phyloP scores from a whole-genome alignment of 2,113 vertebrate species.

The Helogale parvula region DNA sequence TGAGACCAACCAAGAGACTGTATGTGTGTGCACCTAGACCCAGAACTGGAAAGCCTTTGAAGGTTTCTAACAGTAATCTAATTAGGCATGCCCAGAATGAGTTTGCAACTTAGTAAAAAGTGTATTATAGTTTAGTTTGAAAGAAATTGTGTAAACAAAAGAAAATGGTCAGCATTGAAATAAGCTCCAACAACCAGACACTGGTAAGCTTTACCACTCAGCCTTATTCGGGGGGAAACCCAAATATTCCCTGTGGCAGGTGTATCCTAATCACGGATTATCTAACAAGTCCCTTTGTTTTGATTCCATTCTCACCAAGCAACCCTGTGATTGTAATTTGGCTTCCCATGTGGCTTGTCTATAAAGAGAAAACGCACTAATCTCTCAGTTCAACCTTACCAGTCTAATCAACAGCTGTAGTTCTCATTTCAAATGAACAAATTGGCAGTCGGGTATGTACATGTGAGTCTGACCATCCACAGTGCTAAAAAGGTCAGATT shows the following conservation, averaged over 20 bases:
- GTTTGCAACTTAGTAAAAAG: slow-evolving; percentile 47
- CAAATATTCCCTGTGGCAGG: slow-evolving; percentile 77
- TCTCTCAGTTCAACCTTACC: slow-evolving; percentile 70
- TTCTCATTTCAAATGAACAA: slow-evolving; percentile 77
- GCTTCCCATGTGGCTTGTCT: slow-evolving; percentile 75
- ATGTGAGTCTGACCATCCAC: slow-evolving; percentile 64
- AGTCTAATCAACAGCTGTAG: slow-evolving; percentile 80
- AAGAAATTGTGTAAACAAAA: slow-evolving; percentile 61
- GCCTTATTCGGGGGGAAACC: slow-evolving; percentile 73
- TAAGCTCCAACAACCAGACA: slow-evolving; percentile 63
- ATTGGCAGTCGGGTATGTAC: slow-evolving; percentile 61
- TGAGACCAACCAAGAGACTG: slow-evolving; percentile 53
- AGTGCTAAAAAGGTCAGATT: slow-evolving; percentile 52
- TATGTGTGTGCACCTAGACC: not conserved
- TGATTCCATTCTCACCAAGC: slow-evolving; percentile 82
- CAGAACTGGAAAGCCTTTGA: slow-evolving; percentile 49
- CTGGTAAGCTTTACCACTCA: slow-evolving; percentile 58
- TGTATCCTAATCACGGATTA: slow-evolving; percentile 80
- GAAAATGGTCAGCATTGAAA: slow-evolving; percentile 68
- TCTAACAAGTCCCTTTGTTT: slow-evolving; percentile 78
- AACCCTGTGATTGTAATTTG: slow-evolving; percentile 79
- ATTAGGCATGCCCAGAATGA: slow-evolving; percentile 37
- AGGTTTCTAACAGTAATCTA: slow-evolving; percentile 53
- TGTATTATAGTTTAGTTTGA: slow-evolving; percentile 43
- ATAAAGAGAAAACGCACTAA: slow-evolving; percentile 81